Conservation (phyloP, 2,888 invertebrate genomes). For the Eucriotettix oculatus region DNA sequence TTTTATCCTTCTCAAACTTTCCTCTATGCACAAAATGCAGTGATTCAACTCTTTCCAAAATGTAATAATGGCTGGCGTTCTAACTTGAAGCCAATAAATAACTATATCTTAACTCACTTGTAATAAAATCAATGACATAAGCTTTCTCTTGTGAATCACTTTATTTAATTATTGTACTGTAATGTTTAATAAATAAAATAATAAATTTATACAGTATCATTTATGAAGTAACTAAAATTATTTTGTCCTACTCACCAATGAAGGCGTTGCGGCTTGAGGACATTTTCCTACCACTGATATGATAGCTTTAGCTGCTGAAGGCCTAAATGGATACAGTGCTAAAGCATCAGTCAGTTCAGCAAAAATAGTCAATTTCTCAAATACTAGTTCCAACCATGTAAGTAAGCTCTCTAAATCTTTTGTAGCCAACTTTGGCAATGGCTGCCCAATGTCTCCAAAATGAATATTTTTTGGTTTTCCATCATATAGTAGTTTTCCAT, state of each 20-base stretch:
- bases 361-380: neutral
- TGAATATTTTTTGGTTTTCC: slow-evolving; percentile 27
- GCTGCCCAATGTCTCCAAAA: neutral
- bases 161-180: no score
- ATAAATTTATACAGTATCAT: slow-evolving; percentile 10
- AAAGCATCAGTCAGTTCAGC: slow-evolving; percentile 27
- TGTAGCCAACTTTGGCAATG: neutral
- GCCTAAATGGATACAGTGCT: slow-evolving; percentile 52
- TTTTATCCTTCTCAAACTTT: no score
- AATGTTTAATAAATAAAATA: neutral
- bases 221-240: neutral
- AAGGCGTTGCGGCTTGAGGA: slow-evolving; percentile 29
- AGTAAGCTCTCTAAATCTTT: neutral
- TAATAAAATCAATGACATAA: no score
- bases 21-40: no score
- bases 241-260: neutral
- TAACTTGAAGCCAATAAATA: no score
- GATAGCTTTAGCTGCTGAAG: slow-evolving; percentile 56
- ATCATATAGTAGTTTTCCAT: slow-evolving; percentile 32
- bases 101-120: no score
- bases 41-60: no score
- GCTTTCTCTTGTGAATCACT: no score
- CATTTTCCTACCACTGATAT: slow-evolving; percentile 50
- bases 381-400: neutral
- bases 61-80: no score